Evolutionary conservation across 1,140 invertebrate species (phyloP), one percentile per base, ranked within the genome.

Genomic region (Helicoverpa zea): DNA sequence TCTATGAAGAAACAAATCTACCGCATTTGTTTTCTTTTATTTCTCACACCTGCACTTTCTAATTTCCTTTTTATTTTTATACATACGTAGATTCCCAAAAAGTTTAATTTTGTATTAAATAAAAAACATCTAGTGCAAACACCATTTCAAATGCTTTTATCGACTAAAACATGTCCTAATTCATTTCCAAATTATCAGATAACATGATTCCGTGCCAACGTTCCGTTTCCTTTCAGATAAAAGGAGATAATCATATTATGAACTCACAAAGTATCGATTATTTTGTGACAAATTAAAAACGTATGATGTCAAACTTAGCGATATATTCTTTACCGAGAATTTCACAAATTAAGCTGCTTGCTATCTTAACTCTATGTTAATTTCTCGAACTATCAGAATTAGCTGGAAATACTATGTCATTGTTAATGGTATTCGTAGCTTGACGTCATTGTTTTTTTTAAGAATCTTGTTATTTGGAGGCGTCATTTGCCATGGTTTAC

Each of bases 181-280:
- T 77, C 75, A 18, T 64, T 64, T 66, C 29, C 59, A 30, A 23
- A 64, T 77, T 77, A 77, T 66, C 75, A 54, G 75, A 77, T 77
- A 77, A 64, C 54, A 23, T 35, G 12, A 66, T 66, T 52, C 49
- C 18, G 75, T 52, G 49, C 43, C n/a, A 64, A 54, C 61, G 61
- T 51, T 64, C 75, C 51, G 61, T 49, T 66, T 77, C 52, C 61
- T 51, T 66, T 52, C 9, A 35, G 18, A 63, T 63, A 70, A 12
- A 12, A 52, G 23, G 7, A 23, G 18, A 70, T 11, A 18, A 12
- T 13, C 43, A 49, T 5, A 29, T 12, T 54, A 77, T 63, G 35
- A 75, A 51, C 18, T 77, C 74, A 64, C 14, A 11, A 64, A 35
- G 12, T 54, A 56, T 13, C 1, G 23, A 30, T 29, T 61, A 30